phyloP scores from a whole-genome alignment of 2,797 vertebrate genomes.

The Lacerta viridis region DNA sequence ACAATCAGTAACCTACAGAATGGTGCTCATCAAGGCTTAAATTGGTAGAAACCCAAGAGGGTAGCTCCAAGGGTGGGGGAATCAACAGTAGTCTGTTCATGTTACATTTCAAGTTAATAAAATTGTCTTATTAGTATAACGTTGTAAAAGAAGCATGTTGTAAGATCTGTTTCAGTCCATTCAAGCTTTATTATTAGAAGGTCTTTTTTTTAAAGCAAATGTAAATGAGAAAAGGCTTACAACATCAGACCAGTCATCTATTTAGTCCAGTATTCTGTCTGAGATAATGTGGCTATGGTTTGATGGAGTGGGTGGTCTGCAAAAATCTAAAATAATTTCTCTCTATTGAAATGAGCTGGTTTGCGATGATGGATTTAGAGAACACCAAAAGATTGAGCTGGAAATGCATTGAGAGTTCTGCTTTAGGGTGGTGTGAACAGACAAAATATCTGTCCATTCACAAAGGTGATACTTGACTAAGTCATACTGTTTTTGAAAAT shows the following conservation, averaged over 20 bases:
- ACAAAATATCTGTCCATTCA: not conserved
- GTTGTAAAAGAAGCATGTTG: conserved; percentile 35
- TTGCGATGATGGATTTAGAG: not conserved
- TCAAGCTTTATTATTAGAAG: conserved; percentile 48
- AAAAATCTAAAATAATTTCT: not conserved
- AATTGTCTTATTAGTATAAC: conserved; percentile 53
- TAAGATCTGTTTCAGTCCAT: conserved; percentile 42
- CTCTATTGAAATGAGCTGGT: too few relatives aligned
- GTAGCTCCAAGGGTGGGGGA: not conserved
- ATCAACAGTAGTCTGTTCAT: conserved; percentile 1
- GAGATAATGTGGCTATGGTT: not conserved
- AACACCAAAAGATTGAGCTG: not conserved
- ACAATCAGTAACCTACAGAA: conserved; percentile 18
- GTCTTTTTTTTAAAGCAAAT: conserved; percentile 19
- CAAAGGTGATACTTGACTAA: too few relatives aligned
- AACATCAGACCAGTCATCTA: not conserved
- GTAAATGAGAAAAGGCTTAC: not conserved
- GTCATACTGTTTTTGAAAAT: too few relatives aligned
- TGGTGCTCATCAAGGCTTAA: conserved; percentile 40
- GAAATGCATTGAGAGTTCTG: not conserved
- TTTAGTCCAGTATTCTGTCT: not conserved
- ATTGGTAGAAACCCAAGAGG: conserved; percentile 25
- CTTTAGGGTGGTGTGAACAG: not conserved
- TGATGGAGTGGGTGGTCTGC: too few relatives aligned
- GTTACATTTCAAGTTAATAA: conserved; percentile 30